Evolutionary conservation across 2,113 vertebrate genomes (phyloP), one percentile per base, ranked within the genome.

Genomic region (Petrocephalus zakoni): DNA sequence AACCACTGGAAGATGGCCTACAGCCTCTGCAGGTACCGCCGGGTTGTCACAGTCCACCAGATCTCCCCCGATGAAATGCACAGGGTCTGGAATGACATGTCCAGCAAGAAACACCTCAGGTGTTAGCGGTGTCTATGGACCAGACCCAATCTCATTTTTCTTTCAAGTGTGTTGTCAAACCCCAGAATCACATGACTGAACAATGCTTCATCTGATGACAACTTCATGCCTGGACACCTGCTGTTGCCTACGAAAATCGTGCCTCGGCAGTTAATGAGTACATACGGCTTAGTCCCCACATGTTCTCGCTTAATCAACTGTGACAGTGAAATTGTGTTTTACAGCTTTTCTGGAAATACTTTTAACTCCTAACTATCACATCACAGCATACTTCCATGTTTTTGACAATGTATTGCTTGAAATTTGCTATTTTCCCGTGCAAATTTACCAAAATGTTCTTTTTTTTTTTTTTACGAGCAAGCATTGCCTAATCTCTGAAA

Each of bases 1-100:
- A 99, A 99, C 95, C 98, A 99, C 95, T 99, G 98, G 98, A 99
- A 99, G 94, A 99, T 99, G 97, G 97, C 97, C 75, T 99, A 99
- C 91, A 99, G 98, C 91, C 97, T 99, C 56, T 99, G 98, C 91
- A 95, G 98, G 90, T 99, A 99, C 91, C 97, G 98, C 51, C 95
- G 98, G 2, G 97, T 99, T 61, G 97, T 99, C 93, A 99, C 98
- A 0, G 98, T 99, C 61, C 98, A 99, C 93, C 98, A 99, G 95
- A 99, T 99, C 94, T 97, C 98, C 22, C 98, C 98, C 0, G 98
- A 99, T 92, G 98, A 99, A 95, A 99, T 99, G 97, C 97, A 99
- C 93, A 97, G 97, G 90, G 99, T 99, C 92, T 99, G 98, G 98
- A 99, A 98, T 78, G 98, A 99, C 93, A 99, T 99, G 98, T 97